Base-by-base conservation (phyloP, 1,140 invertebrate species). In the Bradysia coprophila region DNA sequence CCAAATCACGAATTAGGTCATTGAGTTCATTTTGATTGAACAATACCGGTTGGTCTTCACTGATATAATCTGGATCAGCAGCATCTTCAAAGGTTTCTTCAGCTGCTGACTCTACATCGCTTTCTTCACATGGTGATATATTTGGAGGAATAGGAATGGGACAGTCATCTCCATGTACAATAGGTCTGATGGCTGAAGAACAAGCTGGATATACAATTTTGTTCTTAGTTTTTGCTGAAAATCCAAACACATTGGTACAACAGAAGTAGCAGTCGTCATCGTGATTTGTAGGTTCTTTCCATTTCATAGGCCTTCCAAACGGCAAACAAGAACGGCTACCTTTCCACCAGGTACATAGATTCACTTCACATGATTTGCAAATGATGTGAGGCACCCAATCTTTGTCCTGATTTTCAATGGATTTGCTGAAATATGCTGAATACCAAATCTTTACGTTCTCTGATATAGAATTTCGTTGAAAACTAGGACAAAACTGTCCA, bases 1-100 rank as follows among this genome's bases (percentile, higher is more conserved):
- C 39, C 18, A 52, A 45, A 41, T 57, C 48, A 40, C 50, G 49
- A 16, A 51, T 36, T 1, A 57, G 44, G 46, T 60, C 54, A 50
- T 53, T 52, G 31, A 59, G 46, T 43, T 55, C 50, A 21, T 36
- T 22, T 44, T 59, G 48, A 22, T 37, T 45, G 31, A 53, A 49
- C 18, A 9, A 38, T 45, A 43, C 37, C 36, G 48, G n/a, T n/a
- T n/a, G n/a, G n/a, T n/a, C n/a, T n/a, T n/a, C n/a, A n/a, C n/a
- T n/a, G n/a, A n/a, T n/a, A n/a, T n/a, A n/a, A n/a, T n/a, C n/a
- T n/a, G n/a, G n/a, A n/a, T n/a, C n/a, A n/a, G n/a, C n/a, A n/a
- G n/a, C n/a, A n/a, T n/a, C n/a, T n/a, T n/a, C n/a, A n/a, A n/a
- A n/a, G n/a, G n/a, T n/a, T n/a, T n/a, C n/a, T n/a, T n/a, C n/a